Evolutionary conservation across 1,140 invertebrate species (phyloP), one percentile per base, ranked within the genome.

Genomic region (Psix sp.): DNA sequence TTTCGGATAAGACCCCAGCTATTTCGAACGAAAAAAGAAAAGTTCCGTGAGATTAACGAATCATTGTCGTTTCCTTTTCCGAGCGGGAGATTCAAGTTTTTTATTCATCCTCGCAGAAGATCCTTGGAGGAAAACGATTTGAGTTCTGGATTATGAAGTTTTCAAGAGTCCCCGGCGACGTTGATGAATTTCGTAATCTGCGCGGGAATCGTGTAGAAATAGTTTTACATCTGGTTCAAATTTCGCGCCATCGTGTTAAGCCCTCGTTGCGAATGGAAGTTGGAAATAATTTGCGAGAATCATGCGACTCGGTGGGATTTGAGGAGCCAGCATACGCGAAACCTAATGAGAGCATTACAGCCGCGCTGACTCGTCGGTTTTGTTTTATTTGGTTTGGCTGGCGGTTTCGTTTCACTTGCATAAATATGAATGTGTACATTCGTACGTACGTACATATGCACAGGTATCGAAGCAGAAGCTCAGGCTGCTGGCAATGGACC

Each of bases 281-380:
- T 5, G 16, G 13, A 45, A 57, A 57, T 45, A 36, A 17, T 17
- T 15, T 9, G 29, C 14, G 11, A 26, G 49, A 40, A 51, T 60
- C 39, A 60, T 36, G 56, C 43, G 11, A 11, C 51, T n/a, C 17
- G 39, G 9, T 13, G 13, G 18, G 42, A 36, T 67, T 60, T 42
- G 38, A 66, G 40, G 36, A 39, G 46, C 40, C 14, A 10, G 3
- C 2, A 17, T 31, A 20, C 35, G 11, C 45, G 38, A 26, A 46
- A 46, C 38, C 35, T 75, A 75, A 75, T 63, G 68, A 70, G 49
- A 65, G 57, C 67, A 67, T 76, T 66, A 66, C 73, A 73, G 71
- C 36, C 35, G 45, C 7, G n/a, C 16, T 21, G 5, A n/a, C 9
- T 11, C 15, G 31, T 52, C 14, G 13, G 21, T 57, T 31, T 63